Conservation (phyloP, 2,888 invertebrate species). For the Trissolcus brochymenae region DNA sequence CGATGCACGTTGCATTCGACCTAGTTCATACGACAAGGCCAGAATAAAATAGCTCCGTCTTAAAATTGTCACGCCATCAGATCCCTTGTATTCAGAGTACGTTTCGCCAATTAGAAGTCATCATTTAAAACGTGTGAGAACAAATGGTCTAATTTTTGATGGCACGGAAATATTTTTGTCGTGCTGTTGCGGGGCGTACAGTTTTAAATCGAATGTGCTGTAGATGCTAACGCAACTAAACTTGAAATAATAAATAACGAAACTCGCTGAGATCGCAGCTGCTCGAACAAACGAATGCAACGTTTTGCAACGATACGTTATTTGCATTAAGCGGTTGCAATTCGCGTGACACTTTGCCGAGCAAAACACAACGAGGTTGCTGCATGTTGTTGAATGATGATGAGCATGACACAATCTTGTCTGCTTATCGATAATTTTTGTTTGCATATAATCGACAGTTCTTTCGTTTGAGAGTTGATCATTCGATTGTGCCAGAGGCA, state of each 20-base stretch:
- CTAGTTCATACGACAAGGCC: slow-evolving; percentile 72
- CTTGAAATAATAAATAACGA: slow-evolving; percentile 36
- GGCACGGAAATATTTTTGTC: slow-evolving; percentile 1
- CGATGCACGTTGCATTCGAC: slow-evolving; percentile 68
- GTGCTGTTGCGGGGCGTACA: slow-evolving; percentile 2
- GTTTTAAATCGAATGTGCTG: neutral
- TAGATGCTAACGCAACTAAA: slow-evolving; percentile 31
- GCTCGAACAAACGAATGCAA: slow-evolving; percentile 22
- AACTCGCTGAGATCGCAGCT: slow-evolving; percentile 27
- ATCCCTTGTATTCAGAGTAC: neutral
- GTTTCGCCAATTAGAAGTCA: slow-evolving; percentile 17
- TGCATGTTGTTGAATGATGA: slow-evolving; percentile 1
- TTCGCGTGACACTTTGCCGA: slow-evolving; percentile 3
- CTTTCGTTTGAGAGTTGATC: no score
- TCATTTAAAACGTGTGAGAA: slow-evolving; percentile 4
- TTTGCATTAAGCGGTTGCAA: slow-evolving; percentile 17
- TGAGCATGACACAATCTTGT: neutral
- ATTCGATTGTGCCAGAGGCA: no score
- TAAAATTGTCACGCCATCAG: slow-evolving; percentile 44
- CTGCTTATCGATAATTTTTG: no score
- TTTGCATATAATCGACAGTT: no score
- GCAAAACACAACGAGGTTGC: slow-evolving; percentile 7
- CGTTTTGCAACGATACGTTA: slow-evolving; percentile 25
- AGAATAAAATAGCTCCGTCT: slow-evolving; percentile 58
- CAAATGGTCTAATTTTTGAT: slow-evolving; percentile 12